Percentiles rank a stretch among this genome's conserved stretches.
phyloP scores from a whole-genome alignment of 2,113 vertebrate species.

The Antigone vipio region DNA sequence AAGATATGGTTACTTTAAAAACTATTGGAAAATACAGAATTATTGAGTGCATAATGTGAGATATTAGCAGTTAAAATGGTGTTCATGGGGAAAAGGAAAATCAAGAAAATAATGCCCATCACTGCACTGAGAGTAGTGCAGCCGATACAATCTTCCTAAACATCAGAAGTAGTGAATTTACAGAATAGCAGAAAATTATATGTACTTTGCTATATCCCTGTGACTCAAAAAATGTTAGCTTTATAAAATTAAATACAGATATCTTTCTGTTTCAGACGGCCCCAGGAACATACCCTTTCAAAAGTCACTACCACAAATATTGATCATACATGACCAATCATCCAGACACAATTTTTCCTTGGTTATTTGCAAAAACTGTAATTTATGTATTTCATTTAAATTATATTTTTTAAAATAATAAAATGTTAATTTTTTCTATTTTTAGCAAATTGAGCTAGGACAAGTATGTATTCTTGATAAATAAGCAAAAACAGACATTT shows the following conservation, averaged over 20 bases:
- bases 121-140: not conserved
- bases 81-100: not conserved
- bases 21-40: not conserved
- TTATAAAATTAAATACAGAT: not conserved
- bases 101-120: not conserved
- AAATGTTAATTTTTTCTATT: not conserved
- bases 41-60: not conserved
- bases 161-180: not conserved
- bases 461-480: not conserved
- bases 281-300: not conserved
- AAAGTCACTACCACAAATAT: not conserved
- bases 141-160: not conserved
- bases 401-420: not conserved
- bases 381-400: not conserved
- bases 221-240: not conserved
- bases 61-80: not conserved
- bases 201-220: not conserved
- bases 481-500: not conserved
- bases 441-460: not conserved
- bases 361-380: not conserved
- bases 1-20: not conserved
- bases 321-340: not conserved
- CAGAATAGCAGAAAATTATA: not conserved
- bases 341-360: not conserved
- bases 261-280: not conserved